Evolutionary conservation across 2,888 invertebrate species (phyloP).

Genomic region (Catocala fraxini): DNA sequence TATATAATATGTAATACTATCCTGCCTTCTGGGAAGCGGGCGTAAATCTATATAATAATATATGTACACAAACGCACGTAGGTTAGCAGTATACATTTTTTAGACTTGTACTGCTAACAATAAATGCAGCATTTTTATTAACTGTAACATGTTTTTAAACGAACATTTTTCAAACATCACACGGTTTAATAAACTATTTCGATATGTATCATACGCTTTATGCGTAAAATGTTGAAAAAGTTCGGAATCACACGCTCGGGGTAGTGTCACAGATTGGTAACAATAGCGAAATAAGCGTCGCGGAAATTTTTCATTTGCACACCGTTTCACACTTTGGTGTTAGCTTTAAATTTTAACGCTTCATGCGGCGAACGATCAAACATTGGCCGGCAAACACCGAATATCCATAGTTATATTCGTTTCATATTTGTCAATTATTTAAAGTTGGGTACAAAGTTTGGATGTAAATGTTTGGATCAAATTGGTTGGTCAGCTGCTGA

Average conservation of each 20-base stretch:
- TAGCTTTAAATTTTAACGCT: slow-evolving; percentile 73
- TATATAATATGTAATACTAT: no score
- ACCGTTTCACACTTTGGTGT: slow-evolving; percentile 79
- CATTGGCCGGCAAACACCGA: slow-evolving; percentile 48
- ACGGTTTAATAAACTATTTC: slow-evolving; percentile 25
- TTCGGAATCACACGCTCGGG: slow-evolving; percentile 55
- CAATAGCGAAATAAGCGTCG: slow-evolving; percentile 78
- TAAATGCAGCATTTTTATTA: no score
- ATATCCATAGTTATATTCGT: slow-evolving; percentile 40
- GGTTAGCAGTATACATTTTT: no score
- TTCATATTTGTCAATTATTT: slow-evolving; percentile 29
- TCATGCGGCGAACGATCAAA: slow-evolving; percentile 62
- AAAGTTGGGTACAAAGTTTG: slow-evolving; percentile 8
- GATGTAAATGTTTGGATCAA: not conserved
- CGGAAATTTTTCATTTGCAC: slow-evolving; percentile 83
- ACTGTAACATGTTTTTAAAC: no score
- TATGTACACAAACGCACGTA: no score
- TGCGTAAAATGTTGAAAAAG: slow-evolving; percentile 29
- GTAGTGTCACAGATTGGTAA: slow-evolving; percentile 74
- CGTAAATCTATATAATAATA: no score
- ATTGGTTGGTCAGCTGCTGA: slow-evolving; percentile 1
- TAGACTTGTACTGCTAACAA: no score
- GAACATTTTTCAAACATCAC: slow-evolving; percentile 1
- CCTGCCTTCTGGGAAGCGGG: no score
- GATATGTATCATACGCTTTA: slow-evolving; percentile 12